A percentile compares a stretch with the other conserved stretches of the same genome.
These are phyloP conservation scores for Monochamus alternatus DNA, from an alignment of 2,888 invertebrate genomes.

Conservation along the genomic window DNA sequence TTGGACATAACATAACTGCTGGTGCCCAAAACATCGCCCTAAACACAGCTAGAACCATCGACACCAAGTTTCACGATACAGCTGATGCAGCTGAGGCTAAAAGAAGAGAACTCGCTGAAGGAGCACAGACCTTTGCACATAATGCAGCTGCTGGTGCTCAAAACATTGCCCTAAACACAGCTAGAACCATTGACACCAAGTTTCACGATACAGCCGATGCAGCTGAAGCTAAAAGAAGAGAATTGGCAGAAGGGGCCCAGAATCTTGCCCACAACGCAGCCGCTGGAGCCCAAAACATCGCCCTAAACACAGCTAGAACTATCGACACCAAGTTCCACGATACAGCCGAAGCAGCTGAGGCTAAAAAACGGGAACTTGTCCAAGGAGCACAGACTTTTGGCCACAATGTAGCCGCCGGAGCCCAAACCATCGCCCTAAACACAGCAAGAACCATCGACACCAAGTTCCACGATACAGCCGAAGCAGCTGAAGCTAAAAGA, in stretches of 20 bases:
- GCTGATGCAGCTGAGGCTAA: slow-evolving; percentile 51
- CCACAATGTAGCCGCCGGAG: slow-evolving; percentile 26
- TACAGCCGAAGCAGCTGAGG: slow-evolving; percentile 47
- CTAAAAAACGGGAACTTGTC: neutral
- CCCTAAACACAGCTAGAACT: slow-evolving; percentile 42
- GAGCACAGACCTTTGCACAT: slow-evolving; percentile 36
- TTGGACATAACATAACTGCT: too few species aligned
- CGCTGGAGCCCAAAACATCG: slow-evolving; percentile 34
- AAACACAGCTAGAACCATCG: neutral
- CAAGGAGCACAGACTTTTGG: slow-evolving; percentile 26
- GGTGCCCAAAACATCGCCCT: slow-evolving; percentile 24
- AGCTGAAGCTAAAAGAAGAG: slow-evolving; percentile 44
- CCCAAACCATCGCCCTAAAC: slow-evolving; percentile 21
- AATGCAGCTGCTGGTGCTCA: slow-evolving; percentile 42
- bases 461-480: slow-evolving; percentile 50
- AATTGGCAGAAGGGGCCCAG: slow-evolving; percentile 42
- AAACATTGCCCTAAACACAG: slow-evolving; percentile 39
- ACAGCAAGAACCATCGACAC: slow-evolving; percentile 47
- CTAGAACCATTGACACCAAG: slow-evolving; percentile 40
- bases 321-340: slow-evolving; percentile 53
- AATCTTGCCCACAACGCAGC: slow-evolving; percentile 38
- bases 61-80: slow-evolving; percentile 52
- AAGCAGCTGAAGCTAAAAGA: slow-evolving; percentile 41
- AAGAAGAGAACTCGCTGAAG: slow-evolving; percentile 38
- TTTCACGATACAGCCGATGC: slow-evolving; percentile 50